Conservation (phyloP, 2,113 vertebrate genomes). For the Coracopsis vasa region DNA sequence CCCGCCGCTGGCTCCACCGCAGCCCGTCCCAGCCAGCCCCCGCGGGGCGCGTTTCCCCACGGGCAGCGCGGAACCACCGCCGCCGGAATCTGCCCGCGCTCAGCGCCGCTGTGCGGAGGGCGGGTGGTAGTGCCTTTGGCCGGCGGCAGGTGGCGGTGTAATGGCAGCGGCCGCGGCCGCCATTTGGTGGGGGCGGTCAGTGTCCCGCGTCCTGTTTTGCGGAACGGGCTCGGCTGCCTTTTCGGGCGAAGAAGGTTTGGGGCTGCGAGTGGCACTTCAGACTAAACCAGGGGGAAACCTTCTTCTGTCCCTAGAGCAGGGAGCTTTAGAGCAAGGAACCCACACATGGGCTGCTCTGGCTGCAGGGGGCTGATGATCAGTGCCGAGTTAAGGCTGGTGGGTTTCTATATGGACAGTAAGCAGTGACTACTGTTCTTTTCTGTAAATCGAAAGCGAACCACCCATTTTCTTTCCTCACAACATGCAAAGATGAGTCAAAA, state of each 20-base stretch:
- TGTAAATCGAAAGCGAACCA: not conserved
- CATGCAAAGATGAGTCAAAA: not conserved
- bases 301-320: not conserved
- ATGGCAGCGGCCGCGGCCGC: rapidly evolving
- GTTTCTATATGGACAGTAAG: not conserved
- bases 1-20: not conserved
- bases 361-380: too few species aligned
- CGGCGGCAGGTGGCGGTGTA: not conserved
- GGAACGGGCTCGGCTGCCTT: rapidly evolving
- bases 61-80: rapidly evolving
- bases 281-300: too few species aligned
- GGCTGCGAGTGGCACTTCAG: rapidly evolving
- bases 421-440: not conserved
- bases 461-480: rapidly evolving
- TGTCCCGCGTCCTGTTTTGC: rapidly evolving
- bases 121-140: not conserved
- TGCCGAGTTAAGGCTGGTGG: not conserved
- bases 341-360: not conserved
- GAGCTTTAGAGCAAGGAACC: not conserved
- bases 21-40: too few species aligned
- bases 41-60: too few species aligned
- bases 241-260: too few species aligned
- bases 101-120: not conserved
- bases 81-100: not conserved
- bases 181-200: rapidly evolving